Evolutionary conservation across 1,140 invertebrate genomes (phyloP).

Genomic region (Drosophila leontia): DNA sequence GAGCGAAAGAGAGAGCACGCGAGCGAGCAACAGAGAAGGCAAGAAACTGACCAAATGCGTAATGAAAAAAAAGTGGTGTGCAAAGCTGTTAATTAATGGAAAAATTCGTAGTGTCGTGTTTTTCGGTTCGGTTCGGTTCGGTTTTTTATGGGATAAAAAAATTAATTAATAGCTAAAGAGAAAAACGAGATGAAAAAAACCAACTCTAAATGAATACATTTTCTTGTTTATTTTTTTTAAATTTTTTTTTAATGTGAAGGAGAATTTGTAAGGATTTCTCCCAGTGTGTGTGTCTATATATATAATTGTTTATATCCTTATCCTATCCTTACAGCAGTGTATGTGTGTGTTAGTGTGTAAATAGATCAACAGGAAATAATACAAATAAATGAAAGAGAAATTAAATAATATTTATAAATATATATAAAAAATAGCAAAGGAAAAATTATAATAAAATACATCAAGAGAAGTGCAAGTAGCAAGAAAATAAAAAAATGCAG

Average conservation of each 20-base stretch:
- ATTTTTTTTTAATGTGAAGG: background rate
- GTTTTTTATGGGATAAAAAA: conserved; percentile 9
- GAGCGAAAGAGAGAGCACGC: conserved; percentile 5
- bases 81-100: conserved; percentile 79
- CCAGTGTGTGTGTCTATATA: background rate
- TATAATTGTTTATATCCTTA: conserved; percentile 5
- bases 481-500: conserved; percentile 6
- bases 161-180: background rate
- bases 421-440: conserved; percentile 26
- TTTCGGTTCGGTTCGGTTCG: conserved; percentile 18
- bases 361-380: conserved; percentile 49
- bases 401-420: conserved; percentile 25
- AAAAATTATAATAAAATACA: background rate
- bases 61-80: conserved; percentile 48
- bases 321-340: conserved; percentile 37
- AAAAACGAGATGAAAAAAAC: background rate
- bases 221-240: background rate
- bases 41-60: conserved; percentile 8
- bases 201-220: conserved; percentile 1
- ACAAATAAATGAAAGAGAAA: background rate
- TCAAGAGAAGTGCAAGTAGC: conserved; percentile 1
- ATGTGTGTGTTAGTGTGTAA: conserved; percentile 50
- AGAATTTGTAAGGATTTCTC: too few species aligned
- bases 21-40: conserved; percentile 20
- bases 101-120: conserved; percentile 43